A percentile compares a stretch with the other conserved stretches of the same genome.
Conservation (phyloP, 2,888 invertebrate species). For the Campopleginae sp. region DNA sequence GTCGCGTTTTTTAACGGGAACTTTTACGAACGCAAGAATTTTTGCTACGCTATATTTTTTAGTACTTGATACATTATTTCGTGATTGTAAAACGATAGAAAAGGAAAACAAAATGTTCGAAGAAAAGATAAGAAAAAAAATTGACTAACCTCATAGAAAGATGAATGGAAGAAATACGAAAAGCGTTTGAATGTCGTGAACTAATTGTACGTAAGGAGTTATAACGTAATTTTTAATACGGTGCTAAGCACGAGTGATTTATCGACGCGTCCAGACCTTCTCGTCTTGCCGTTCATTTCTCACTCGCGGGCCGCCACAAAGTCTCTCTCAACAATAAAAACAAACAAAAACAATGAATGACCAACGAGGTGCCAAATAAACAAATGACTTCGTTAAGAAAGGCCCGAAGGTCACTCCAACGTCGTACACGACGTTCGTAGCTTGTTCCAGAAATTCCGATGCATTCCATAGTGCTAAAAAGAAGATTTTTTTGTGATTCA, state of each 20-base stretch:
- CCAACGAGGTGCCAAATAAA: constrained; percentile 71
- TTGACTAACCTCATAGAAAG: neutral
- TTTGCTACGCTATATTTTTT: constrained; percentile 72
- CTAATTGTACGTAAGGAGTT: constrained; percentile 68
- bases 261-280: constrained; percentile 32
- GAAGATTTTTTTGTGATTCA: constrained; percentile 49
- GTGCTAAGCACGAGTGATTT: constrained; percentile 67
- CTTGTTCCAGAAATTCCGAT: constrained; percentile 63
- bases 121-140: constrained; percentile 32
- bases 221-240: constrained; percentile 68
- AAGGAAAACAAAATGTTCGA: constrained; percentile 11
- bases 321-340: constrained; percentile 11
- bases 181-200: constrained; percentile 67
- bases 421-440: constrained; percentile 58
- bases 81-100: constrained; percentile 25
- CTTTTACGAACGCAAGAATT: constrained; percentile 62
- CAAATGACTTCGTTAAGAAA: constrained; percentile 60
- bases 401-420: constrained; percentile 57
- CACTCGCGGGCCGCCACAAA: constrained; percentile 60
- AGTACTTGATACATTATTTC: constrained; percentile 61
- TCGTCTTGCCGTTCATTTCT: constrained; percentile 48
- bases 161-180: constrained; percentile 39
- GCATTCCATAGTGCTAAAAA: constrained; percentile 63
- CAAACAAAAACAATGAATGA: constrained; percentile 52
- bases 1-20: constrained; percentile 59